phyloP scores from a whole-genome alignment of 1,140 invertebrate genomes.

The Matsumurasca onukii region DNA sequence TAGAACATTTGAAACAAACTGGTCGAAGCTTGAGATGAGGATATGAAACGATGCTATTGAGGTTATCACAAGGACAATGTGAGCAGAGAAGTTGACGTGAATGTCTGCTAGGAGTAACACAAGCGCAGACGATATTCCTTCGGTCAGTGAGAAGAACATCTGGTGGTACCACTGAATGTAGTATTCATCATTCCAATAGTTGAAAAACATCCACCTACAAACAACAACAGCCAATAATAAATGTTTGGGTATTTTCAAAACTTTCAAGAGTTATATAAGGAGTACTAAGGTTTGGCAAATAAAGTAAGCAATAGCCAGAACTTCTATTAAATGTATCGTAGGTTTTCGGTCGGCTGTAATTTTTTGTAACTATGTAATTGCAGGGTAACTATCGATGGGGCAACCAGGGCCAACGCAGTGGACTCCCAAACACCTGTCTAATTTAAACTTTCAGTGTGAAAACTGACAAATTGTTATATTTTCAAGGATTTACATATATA shows the following conservation, averaged over 20 bases:
- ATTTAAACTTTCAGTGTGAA: too few species aligned
- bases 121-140: constrained; percentile 67
- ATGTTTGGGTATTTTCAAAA: constrained; percentile 8
- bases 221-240: constrained; percentile 11
- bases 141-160: constrained; percentile 72
- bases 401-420: neutral
- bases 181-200: constrained; percentile 84
- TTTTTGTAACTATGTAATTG: constrained; percentile 8
- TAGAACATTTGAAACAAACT: constrained; percentile 73
- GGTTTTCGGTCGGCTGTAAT: neutral
- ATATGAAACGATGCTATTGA: constrained; percentile 71
- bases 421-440: too few species aligned
- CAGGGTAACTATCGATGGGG: neutral
- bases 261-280: neutral
- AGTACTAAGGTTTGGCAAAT: neutral
- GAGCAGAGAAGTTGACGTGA: constrained; percentile 56
- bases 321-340: neutral
- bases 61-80: constrained; percentile 63
- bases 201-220: constrained; percentile 72
- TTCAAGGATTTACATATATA: too few species aligned
- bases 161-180: constrained; percentile 77
- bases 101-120: constrained; percentile 60
- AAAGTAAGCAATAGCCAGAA: neutral
- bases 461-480: too few species aligned
- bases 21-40: constrained; percentile 69